Conservation (phyloP, 2,113 vertebrate genomes). For the Neogobius melanostomus region DNA sequence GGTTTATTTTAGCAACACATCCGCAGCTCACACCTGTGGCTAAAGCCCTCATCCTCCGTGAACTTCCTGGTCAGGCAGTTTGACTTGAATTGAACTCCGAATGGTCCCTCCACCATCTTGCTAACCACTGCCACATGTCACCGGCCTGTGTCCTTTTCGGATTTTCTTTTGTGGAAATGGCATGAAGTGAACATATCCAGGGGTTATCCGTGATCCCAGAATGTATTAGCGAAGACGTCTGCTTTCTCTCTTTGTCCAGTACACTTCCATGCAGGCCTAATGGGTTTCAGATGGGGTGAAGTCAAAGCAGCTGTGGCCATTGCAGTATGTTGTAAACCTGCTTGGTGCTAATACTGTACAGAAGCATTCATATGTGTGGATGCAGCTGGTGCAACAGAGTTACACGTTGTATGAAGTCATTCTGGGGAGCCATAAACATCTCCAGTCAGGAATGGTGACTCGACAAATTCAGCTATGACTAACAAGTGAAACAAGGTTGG, state of each 20-base stretch:
- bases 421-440: conserved; percentile 17
- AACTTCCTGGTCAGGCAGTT: conserved; percentile 51
- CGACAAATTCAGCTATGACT: too few relatives aligned
- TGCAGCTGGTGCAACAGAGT: conserved; percentile 20
- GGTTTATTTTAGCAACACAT: conserved; percentile 62
- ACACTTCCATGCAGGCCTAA: conserved; percentile 64
- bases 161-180: conserved; percentile 44
- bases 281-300: conserved; percentile 73
- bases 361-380: conserved; percentile 34
- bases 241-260: conserved; percentile 31
- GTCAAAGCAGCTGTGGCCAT: conserved; percentile 58
- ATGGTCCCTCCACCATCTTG: conserved; percentile 56
- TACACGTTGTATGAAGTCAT: conserved; percentile 25
- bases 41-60: conserved; percentile 33
- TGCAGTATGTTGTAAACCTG: conserved; percentile 42
- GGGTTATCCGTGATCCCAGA: conserved; percentile 53
- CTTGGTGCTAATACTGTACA: conserved; percentile 50
- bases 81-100: conserved; percentile 51
- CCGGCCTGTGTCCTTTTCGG: conserved; percentile 23
- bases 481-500: too few relatives aligned
- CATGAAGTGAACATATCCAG: conserved; percentile 48
- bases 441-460: conserved; percentile 10
- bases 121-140: conserved; percentile 67
- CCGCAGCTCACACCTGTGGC: conserved; percentile 51
- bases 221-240: conserved; percentile 45